Evolutionary conservation across 2,113 vertebrate species (phyloP).

Genomic region (Dissostichus mawsoni): DNA sequence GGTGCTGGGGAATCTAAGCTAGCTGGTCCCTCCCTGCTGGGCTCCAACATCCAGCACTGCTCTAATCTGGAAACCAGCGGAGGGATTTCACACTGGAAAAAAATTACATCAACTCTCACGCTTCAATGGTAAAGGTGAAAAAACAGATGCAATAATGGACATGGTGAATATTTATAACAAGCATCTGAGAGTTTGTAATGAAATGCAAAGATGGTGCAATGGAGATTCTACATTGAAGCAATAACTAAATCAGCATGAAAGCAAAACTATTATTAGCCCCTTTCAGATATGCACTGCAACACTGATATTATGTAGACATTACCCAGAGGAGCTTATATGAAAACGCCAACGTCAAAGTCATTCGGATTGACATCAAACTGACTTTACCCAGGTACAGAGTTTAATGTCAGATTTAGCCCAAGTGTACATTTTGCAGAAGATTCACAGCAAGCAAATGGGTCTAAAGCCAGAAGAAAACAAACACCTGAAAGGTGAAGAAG

Average conservation of each 20-base stretch:
- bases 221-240: neutral
- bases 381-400: too few relatives aligned
- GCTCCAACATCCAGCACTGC: constrained; percentile 49
- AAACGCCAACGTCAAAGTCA: too few relatives aligned
- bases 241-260: neutral
- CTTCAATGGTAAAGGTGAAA: constrained; percentile 45
- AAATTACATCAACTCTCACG: constrained; percentile 50
- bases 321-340: too few relatives aligned
- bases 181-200: constrained; percentile 15
- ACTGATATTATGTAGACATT: too few relatives aligned
- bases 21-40: constrained; percentile 58
- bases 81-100: constrained; percentile 53
- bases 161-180: constrained; percentile 26
- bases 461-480: too few relatives aligned
- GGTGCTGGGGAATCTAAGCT: constrained; percentile 50
- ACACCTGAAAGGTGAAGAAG: too few relatives aligned
- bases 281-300: too few relatives aligned
- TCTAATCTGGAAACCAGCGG: constrained; percentile 70
- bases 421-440: too few relatives aligned
- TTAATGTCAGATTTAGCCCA: too few relatives aligned
- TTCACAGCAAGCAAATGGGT: too few relatives aligned
- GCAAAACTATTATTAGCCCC: neutral
- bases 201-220: constrained; percentile 24
- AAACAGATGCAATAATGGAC: constrained; percentile 53
- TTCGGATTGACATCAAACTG: too few relatives aligned